These are phyloP conservation scores for Andrena minutula DNA, from an alignment of 2,888 invertebrate species.

Conservation along the genomic window DNA sequence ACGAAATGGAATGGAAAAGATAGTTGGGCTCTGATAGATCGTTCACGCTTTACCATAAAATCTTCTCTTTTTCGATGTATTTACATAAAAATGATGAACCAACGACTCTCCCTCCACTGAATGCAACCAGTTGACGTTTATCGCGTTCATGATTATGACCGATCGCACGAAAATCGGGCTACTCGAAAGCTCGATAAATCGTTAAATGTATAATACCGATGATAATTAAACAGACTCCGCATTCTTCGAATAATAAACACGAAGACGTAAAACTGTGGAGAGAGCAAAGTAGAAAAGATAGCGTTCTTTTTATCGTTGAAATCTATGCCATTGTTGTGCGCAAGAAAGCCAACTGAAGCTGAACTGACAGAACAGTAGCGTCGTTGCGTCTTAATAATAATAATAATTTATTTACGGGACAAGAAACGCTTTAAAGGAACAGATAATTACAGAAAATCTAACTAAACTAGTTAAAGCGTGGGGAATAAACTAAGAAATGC, in stretches of 20 bases:
- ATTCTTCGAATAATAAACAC: background rate
- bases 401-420: no score
- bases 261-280: background rate
- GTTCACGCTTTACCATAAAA: conserved; percentile 74
- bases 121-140: conserved; percentile 78
- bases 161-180: background rate
- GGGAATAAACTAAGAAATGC: no score
- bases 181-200: background rate
- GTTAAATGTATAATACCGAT: background rate
- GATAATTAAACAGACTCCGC: no score
- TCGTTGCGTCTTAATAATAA: no score
- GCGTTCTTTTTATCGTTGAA: background rate
- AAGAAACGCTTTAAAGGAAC: no score
- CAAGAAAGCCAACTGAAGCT: no score
- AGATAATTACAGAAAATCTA: no score
- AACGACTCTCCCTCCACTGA: conserved; percentile 78
- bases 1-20: no score
- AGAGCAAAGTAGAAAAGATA: background rate
- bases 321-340: no score
- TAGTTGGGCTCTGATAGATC: no score
- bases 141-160: conserved; percentile 62
- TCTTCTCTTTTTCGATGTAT: conserved; percentile 75
- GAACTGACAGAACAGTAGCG: no score
- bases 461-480: no score
- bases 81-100: conserved; percentile 78